phyloP scores from a whole-genome alignment of 2,888 invertebrate genomes.

The Caradrina clavipalpis region DNA sequence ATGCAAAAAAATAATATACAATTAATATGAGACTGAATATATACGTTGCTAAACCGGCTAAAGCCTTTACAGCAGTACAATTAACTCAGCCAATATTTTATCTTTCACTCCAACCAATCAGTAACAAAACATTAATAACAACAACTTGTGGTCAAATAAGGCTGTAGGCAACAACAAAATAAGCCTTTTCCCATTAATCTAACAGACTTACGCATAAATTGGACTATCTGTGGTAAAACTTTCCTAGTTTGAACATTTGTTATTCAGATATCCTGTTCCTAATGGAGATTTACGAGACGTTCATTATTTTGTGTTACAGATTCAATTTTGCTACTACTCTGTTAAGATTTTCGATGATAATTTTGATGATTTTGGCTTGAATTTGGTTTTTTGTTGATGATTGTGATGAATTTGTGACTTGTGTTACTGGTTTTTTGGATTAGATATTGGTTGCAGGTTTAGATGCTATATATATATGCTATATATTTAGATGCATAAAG shows the following conservation, averaged over 20 bases:
- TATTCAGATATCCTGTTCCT: conserved; percentile 59
- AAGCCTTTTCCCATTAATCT: conserved; percentile 58
- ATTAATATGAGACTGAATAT: too few relatives aligned
- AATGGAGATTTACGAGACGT: conserved; percentile 58
- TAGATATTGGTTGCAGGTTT: too few relatives aligned
- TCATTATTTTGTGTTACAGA: conserved; percentile 54
- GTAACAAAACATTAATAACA: conserved; percentile 16
- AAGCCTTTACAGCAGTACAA: neutral
- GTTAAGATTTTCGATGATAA: conserved; percentile 26
- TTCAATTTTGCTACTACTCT: conserved; percentile 42
- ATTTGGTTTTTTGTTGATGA: neutral
- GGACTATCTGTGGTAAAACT: conserved; percentile 57
- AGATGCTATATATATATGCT: too few relatives aligned
- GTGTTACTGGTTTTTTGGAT: too few relatives aligned
- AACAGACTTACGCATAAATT: conserved; percentile 57
- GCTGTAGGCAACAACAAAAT: conserved; percentile 39
- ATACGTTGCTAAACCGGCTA: too few relatives aligned
- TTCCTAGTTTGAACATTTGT: conserved; percentile 62
- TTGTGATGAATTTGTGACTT: neutral
- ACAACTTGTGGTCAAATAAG: conserved; percentile 45
- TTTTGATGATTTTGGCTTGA: neutral
- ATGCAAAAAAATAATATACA: too few relatives aligned
- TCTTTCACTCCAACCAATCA: conserved; percentile 1
- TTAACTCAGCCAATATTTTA: neutral
- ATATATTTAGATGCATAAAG: too few relatives aligned